Evolutionary conservation across 2,113 vertebrate species (phyloP).

Genomic region (Syngnathus floridae): DNA sequence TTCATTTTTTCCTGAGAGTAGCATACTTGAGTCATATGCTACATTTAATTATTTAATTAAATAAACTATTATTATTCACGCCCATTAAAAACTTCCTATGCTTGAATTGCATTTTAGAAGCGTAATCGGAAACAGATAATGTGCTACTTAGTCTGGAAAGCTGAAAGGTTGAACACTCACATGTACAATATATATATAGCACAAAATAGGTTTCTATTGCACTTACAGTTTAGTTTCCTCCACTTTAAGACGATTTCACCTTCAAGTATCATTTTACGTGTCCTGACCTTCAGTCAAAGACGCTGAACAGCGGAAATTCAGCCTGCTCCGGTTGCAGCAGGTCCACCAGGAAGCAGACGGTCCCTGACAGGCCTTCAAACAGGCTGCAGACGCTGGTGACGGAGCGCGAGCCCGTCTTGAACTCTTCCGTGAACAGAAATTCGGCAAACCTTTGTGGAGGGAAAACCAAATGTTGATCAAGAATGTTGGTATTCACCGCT

Average conservation of each 20-base stretch:
- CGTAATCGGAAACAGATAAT: neutral
- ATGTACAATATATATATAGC: neutral
- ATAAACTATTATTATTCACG: too few relatives aligned
- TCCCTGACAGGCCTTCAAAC: slow-evolving; percentile 85
- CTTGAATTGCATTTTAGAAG: too few relatives aligned
- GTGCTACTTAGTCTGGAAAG: slow-evolving; percentile 14
- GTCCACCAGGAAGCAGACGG: slow-evolving; percentile 83
- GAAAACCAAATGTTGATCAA: neutral
- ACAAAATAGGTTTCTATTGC: slow-evolving; percentile 19
- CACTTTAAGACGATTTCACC: neutral
- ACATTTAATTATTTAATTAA: too few relatives aligned
- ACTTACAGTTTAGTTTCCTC: slow-evolving; percentile 1
- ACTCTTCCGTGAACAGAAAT: slow-evolving; percentile 85
- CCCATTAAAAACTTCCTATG: too few relatives aligned
- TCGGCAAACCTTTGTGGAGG: slow-evolving; percentile 77
- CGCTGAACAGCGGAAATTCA: slow-evolving; percentile 84
- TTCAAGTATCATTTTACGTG: neutral
- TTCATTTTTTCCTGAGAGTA: too few relatives aligned
- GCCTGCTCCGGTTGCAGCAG: slow-evolving; percentile 83
- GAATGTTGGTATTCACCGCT: neutral
- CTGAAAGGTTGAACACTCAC: slow-evolving; percentile 24
- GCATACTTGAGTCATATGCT: too few relatives aligned
- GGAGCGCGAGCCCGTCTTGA: slow-evolving; percentile 76
- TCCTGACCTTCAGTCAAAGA: slow-evolving; percentile 75
- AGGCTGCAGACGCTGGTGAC: slow-evolving; percentile 80